Evolutionary conservation across 2,797 vertebrate genomes (phyloP).

Genomic region (Myotis daubentonii): DNA sequence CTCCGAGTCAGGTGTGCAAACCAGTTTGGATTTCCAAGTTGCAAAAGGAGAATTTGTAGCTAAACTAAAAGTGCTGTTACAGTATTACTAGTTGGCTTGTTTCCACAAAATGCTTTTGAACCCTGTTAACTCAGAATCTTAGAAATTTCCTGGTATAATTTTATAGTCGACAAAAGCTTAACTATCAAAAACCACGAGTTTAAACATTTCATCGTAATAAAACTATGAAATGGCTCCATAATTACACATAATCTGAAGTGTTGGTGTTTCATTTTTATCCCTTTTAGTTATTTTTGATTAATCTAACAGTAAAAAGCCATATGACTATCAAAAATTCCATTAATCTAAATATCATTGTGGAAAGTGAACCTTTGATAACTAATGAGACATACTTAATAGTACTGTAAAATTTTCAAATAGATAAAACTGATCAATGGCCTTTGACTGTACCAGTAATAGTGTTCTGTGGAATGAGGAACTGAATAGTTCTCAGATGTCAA

Average conservation of each 20-base stretch:
- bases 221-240: slow-evolving; percentile 81
- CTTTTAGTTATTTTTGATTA: slow-evolving; percentile 81
- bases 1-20: slow-evolving; percentile 81
- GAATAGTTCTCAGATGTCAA: slow-evolving; percentile 81
- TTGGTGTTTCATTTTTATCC: slow-evolving; percentile 81
- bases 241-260: slow-evolving; percentile 80
- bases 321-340: slow-evolving; percentile 81
- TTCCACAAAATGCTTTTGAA: slow-evolving; percentile 81
- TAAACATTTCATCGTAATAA: slow-evolving; percentile 80
- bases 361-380: slow-evolving; percentile 81
- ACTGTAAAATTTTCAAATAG: slow-evolving; percentile 84
- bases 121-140: slow-evolving; percentile 80
- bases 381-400: slow-evolving; percentile 70
- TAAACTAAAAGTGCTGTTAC: slow-evolving; percentile 81
- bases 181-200: slow-evolving; percentile 79
- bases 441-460: slow-evolving; percentile 82
- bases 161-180: slow-evolving; percentile 76
- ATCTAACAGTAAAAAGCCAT: slow-evolving; percentile 82
- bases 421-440: slow-evolving; percentile 85
- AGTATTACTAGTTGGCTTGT: slow-evolving; percentile 79
- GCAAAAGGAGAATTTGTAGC: slow-evolving; percentile 82
- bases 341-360: slow-evolving; percentile 69
- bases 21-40: slow-evolving; percentile 85
- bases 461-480: slow-evolving; percentile 78
- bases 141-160: slow-evolving; percentile 80